phyloP scores from a whole-genome alignment of 2,888 invertebrate genomes.

The Bombylius major region DNA sequence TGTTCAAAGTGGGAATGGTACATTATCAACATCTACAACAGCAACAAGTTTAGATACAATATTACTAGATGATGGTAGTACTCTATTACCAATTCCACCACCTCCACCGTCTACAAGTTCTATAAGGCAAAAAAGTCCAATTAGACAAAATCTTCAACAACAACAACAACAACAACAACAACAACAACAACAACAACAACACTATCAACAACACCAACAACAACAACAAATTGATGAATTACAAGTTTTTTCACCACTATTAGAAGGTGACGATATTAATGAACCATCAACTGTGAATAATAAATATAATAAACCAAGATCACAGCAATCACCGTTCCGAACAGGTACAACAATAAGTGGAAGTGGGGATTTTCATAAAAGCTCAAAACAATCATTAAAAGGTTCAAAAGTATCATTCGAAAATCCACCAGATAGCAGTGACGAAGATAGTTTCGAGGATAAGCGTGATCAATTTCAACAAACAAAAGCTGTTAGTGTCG shows the following conservation, averaged over 20 bases:
- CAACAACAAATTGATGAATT: constrained; percentile 4
- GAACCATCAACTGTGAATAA: constrained; percentile 23
- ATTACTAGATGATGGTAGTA: constrained; percentile 14
- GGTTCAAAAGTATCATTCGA: constrained; percentile 36
- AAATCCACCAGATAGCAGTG: constrained; percentile 28
- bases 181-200: constrained; percentile 10
- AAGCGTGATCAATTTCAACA: constrained; percentile 35
- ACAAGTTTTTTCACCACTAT: constrained; percentile 16
- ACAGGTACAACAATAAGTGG: constrained; percentile 22
- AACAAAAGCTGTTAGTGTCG: constrained; percentile 35
- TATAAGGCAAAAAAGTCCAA: neutral
- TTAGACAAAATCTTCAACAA: constrained; percentile 6
- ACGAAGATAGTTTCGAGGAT: constrained; percentile 36
- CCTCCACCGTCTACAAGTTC: neutral
- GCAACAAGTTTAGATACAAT: constrained; percentile 46
- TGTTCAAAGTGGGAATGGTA: constrained; percentile 32
- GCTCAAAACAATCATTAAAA: constrained; percentile 25
- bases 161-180: constrained; percentile 12
- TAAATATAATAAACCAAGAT: constrained; percentile 27
- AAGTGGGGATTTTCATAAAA: constrained; percentile 2
- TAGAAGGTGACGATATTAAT: constrained; percentile 22
- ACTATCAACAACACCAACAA: constrained; percentile 12
- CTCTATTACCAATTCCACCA: constrained; percentile 7
- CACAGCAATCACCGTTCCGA: constrained; percentile 7
- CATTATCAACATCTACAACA: constrained; percentile 47